These are phyloP conservation scores for Dendrocopos noguchii DNA, from an alignment of 2,113 vertebrate species.

Conservation along the genomic window DNA sequence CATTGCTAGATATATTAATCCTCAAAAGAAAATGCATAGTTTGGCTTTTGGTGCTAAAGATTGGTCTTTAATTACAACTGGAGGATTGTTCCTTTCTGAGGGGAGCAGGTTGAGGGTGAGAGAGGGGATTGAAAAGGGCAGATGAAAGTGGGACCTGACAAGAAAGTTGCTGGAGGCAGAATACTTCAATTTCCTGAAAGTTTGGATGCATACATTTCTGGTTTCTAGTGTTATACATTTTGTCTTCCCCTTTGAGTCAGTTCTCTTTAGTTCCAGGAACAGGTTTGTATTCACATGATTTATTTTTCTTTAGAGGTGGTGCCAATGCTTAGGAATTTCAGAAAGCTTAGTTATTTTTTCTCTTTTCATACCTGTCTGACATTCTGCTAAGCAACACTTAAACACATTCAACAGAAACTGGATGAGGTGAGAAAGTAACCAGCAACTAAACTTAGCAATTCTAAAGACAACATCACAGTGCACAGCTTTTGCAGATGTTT, in stretches of 20 bases:
- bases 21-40: background rate
- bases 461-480: background rate
- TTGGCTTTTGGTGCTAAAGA: background rate
- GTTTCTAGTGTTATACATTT: background rate
- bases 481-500: background rate
- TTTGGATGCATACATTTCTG: background rate
- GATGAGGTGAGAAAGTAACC: background rate
- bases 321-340: background rate
- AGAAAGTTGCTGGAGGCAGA: background rate
- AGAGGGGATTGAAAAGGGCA: background rate
- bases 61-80: background rate
- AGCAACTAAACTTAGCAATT: background rate
- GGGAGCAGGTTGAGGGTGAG: no score
- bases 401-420: background rate
- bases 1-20: background rate
- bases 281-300: background rate
- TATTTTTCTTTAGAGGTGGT: fast-evolving
- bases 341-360: background rate
- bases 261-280: background rate
- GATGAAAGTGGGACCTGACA: background rate
- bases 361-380: background rate
- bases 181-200: constrained; percentile 16
- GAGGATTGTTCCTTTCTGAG: background rate
- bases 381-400: background rate
- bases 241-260: background rate